These are phyloP conservation scores for Trichomycterus rosablanca DNA, from an alignment of 2,113 vertebrate genomes.

Conservation along the genomic window DNA sequence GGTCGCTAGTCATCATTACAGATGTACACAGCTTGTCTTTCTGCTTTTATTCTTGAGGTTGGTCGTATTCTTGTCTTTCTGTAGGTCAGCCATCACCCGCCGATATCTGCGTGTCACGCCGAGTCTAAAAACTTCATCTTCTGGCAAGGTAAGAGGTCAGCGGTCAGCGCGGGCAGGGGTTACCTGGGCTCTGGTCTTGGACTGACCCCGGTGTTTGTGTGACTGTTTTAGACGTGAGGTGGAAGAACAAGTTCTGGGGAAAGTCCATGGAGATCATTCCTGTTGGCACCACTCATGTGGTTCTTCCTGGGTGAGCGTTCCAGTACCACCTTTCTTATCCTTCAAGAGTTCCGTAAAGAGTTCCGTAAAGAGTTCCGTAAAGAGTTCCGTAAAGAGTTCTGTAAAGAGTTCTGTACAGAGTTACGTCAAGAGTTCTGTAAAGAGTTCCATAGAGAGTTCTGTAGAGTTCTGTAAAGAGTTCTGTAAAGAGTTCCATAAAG, in stretches of 20 bases:
- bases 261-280: slow-evolving; percentile 99
- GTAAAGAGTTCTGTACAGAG: too few species aligned
- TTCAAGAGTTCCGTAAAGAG: too few species aligned
- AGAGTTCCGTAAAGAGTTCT: too few species aligned
- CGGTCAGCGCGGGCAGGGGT: neutral
- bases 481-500: too few species aligned
- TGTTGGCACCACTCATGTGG: slow-evolving; percentile 85
- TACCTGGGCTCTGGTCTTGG: neutral
- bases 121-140: slow-evolving; percentile 91
- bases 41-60: neutral
- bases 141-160: slow-evolving; percentile 85
- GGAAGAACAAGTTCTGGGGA: slow-evolving; percentile 99
- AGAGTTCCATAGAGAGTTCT: too few species aligned
- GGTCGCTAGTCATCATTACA: too few species aligned
- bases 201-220: slow-evolving; percentile 12
- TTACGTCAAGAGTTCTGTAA: too few species aligned
- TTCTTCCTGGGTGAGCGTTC: slow-evolving; percentile 79
- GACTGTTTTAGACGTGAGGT: slow-evolving; percentile 72
- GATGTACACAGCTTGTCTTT: neutral
- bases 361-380: too few species aligned
- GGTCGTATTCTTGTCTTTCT: slow-evolving; percentile 10
- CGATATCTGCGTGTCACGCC: slow-evolving; percentile 91
- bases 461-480: too few species aligned
- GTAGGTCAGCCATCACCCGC: slow-evolving; percentile 98
- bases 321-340: too few species aligned